Conservation (phyloP, 2,797 vertebrate genomes). For the Pagetopsis macropterus region DNA sequence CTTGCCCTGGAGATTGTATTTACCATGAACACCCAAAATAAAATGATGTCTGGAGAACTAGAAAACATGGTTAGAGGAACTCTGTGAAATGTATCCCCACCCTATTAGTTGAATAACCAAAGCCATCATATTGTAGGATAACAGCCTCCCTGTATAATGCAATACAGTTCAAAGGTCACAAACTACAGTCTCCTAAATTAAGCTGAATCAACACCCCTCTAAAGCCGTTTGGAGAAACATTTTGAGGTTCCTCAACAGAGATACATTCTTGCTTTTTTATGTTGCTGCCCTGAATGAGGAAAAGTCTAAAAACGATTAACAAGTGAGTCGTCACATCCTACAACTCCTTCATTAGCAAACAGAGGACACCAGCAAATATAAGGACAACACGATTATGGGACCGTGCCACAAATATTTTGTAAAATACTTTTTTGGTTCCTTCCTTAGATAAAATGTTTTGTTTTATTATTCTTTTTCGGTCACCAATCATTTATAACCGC, state of each 20-base stretch:
- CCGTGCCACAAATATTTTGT: not conserved
- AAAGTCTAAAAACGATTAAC: not conserved
- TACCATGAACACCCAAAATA: not conserved
- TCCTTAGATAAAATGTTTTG: not conserved
- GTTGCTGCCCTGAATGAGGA: not conserved
- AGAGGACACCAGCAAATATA: not conserved
- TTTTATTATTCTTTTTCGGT: not conserved
- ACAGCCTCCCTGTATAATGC: not conserved
- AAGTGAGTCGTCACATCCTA: not conserved
- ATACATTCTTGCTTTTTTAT: too few species aligned
- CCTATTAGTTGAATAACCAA: not conserved
- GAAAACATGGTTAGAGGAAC: not conserved
- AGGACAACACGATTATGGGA: not conserved
- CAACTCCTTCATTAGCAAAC: not conserved
- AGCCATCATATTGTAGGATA: not conserved
- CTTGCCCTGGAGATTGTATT: constrained; percentile 76
- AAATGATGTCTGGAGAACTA: not conserved
- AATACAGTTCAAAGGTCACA: not conserved
- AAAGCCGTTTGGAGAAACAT: not conserved
- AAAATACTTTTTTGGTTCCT: not conserved
- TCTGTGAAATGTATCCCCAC: not conserved
- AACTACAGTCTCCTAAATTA: not conserved
- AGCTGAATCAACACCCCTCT: not conserved
- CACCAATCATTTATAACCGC: too few species aligned
- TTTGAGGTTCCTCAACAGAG: too few species aligned